These are phyloP conservation scores for Nipponia nippon DNA, from an alignment of 2,113 vertebrate species.

Conservation along the genomic window DNA sequence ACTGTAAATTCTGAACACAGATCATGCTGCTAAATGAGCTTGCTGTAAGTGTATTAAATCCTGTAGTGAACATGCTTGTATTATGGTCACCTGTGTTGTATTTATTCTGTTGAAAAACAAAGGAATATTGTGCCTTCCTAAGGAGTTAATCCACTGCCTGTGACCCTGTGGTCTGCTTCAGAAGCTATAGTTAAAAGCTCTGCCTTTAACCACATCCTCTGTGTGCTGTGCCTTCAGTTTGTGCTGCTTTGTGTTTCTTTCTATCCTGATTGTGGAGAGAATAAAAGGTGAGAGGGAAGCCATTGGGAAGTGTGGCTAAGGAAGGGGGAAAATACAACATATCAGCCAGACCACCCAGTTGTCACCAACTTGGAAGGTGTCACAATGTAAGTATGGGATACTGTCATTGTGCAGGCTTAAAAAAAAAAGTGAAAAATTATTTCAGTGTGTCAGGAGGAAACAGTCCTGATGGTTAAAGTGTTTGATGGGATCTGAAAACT, in stretches of 20 bases:
- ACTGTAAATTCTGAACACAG: not conserved
- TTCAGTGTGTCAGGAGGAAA: not conserved
- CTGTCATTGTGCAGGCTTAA: not conserved
- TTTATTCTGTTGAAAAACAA: not conserved
- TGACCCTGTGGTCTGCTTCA: not conserved
- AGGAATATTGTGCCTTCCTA: not conserved
- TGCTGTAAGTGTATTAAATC: not conserved
- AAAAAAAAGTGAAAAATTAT: not conserved
- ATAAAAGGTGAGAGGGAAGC: constrained; percentile 16
- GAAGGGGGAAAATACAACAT: not conserved
- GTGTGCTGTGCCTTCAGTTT: not conserved
- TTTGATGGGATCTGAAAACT: not conserved
- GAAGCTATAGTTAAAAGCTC: not conserved
- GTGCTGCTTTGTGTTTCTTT: not conserved
- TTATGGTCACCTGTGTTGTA: not conserved
- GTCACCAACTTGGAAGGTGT: not conserved
- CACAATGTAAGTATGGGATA: not conserved
- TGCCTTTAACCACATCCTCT: constrained; percentile 31
- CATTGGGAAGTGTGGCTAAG: not conserved
- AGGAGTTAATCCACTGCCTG: not conserved
- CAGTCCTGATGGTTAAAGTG: not conserved
- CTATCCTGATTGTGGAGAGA: not conserved
- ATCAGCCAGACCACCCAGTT: not conserved
- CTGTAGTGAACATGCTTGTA: not conserved
- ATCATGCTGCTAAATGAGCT: not conserved